These are phyloP conservation scores for Scaptodrosophila lebanonensis DNA, from an alignment of 1,140 invertebrate species.

Conservation along the genomic window DNA sequence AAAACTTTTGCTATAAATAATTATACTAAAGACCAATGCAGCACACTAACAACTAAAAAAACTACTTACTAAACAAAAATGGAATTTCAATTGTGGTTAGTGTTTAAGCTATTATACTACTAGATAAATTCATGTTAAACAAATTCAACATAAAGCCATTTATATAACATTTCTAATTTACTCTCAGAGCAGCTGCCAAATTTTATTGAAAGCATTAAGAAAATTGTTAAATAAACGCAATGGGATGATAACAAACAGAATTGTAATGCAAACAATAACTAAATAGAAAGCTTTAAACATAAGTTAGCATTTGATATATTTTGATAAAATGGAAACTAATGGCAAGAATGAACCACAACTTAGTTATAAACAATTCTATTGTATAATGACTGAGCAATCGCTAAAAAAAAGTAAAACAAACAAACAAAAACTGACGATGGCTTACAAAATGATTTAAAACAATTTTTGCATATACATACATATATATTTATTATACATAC, in stretches of 20 bases:
- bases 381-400: slow-evolving; percentile 48
- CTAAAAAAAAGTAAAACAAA: slow-evolving; percentile 12
- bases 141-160: slow-evolving; percentile 4
- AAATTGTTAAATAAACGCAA: slow-evolving; percentile 18
- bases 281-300: slow-evolving; percentile 73
- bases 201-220: slow-evolving; percentile 32
- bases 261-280: slow-evolving; percentile 64
- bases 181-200: slow-evolving; percentile 59
- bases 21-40: not conserved
- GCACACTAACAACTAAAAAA: slow-evolving; percentile 5
- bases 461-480: slow-evolving; percentile 18
- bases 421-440: slow-evolving; percentile 2
- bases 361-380: slow-evolving; percentile 56
- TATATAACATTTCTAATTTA: slow-evolving; percentile 31
- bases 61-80: slow-evolving; percentile 6
- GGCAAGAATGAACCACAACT: slow-evolving; percentile 22
- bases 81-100: slow-evolving; percentile 24
- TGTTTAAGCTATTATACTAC: slow-evolving; percentile 34
- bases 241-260: slow-evolving; percentile 24
- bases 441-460: slow-evolving; percentile 25
- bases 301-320: slow-evolving; percentile 71
- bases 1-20: not conserved
- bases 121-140: slow-evolving; percentile 49
- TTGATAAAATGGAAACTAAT: slow-evolving; percentile 44
- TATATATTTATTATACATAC: slow-evolving; percentile 15